A percentile compares a stretch with the other conserved stretches of the same genome.
These are phyloP conservation scores for Labeo calbasu DNA, from an alignment of 2,797 vertebrate genomes.

Conservation along the genomic window DNA sequence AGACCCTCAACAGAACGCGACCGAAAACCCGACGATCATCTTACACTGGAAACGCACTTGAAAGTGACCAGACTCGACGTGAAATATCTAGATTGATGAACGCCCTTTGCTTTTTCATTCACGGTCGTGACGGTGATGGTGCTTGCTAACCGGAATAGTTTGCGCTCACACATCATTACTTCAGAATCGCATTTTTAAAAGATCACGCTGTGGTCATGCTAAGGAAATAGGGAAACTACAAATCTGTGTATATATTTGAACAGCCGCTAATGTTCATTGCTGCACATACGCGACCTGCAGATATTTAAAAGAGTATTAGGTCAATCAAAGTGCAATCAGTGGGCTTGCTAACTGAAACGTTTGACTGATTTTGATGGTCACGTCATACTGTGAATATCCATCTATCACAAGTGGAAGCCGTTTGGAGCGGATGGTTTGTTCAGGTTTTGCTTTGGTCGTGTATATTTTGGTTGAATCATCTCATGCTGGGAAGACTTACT, in stretches of 20 bases:
- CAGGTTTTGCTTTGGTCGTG: slow-evolving; percentile 32
- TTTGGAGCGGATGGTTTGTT: slow-evolving; percentile 43
- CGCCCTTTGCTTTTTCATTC: slow-evolving; percentile 18
- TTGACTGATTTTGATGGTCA: slow-evolving; percentile 33
- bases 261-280: slow-evolving; percentile 39
- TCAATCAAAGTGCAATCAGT: slow-evolving; percentile 60
- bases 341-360: slow-evolving; percentile 39
- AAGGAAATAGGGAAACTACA: slow-evolving; percentile 7
- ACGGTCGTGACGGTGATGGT: neutral
- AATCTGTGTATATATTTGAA: slow-evolving; percentile 42
- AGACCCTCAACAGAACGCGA: slow-evolving; percentile 47
- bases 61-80: slow-evolving; percentile 27
- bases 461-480: slow-evolving; percentile 30
- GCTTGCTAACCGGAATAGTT: slow-evolving; percentile 28
- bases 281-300: slow-evolving; percentile 46
- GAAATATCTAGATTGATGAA: slow-evolving; percentile 29
- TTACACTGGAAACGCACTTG: slow-evolving; percentile 34
- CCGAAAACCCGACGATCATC: slow-evolving; percentile 11
- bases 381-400: slow-evolving; percentile 41
- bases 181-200: slow-evolving; percentile 33
- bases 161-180: slow-evolving; percentile 48
- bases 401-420: slow-evolving; percentile 48
- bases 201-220: slow-evolving; percentile 35
- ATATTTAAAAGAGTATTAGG: slow-evolving; percentile 56
- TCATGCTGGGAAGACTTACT: slow-evolving; percentile 46